These are phyloP conservation scores for Balearica regulorum DNA, from an alignment of 2,797 vertebrate species.

Conservation along the genomic window DNA sequence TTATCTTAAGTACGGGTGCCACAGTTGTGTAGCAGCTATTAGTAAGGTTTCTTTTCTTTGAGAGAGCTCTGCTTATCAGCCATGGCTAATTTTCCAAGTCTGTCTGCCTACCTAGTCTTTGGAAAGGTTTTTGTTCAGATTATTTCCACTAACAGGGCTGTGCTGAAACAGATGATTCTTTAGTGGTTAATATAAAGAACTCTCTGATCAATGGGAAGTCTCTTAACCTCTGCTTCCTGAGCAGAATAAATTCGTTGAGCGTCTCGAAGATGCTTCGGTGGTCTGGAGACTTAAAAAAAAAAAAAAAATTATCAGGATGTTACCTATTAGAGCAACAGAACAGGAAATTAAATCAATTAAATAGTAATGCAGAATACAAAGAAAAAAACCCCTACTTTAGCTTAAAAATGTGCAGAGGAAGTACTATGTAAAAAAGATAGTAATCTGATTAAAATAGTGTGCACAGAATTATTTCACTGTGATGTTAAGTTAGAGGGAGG, in stretches of 20 bases:
- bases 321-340: not conserved
- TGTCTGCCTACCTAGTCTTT: not conserved
- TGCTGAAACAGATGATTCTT: not conserved
- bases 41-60: not conserved
- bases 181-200: not conserved
- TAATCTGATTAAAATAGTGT: not conserved
- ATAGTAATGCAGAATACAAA: not conserved
- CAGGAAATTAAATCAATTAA: not conserved
- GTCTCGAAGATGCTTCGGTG: not conserved
- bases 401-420: not conserved
- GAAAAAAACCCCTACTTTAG: not conserved
- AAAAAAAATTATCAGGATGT: not conserved
- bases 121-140: not conserved
- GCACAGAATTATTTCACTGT: not conserved
- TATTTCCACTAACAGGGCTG: not conserved
- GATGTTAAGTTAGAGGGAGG: not conserved
- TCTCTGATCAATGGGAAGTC: constrained; percentile 27
- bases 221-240: constrained; percentile 20
- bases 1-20: not conserved
- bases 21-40: not conserved
- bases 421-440: not conserved
- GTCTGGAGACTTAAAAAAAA: not conserved
- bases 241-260: not conserved
- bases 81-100: not conserved
- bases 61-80: not conserved